phyloP scores from a whole-genome alignment of 2,888 invertebrate genomes.

The Drosophila nigricruria region DNA sequence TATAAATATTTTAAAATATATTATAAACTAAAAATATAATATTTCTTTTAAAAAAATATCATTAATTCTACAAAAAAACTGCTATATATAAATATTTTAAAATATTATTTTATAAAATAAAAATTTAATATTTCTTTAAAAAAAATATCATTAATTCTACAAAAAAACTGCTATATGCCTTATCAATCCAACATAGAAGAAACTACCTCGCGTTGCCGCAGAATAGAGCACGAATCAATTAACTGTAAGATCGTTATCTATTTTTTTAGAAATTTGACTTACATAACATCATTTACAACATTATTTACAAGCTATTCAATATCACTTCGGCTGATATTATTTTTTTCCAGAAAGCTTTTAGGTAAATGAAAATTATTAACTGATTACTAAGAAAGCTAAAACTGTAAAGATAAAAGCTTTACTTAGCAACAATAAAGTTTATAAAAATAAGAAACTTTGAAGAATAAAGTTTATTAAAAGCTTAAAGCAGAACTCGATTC shows the following conservation, averaged over 20 bases:
- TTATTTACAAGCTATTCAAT: neutral
- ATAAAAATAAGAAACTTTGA: neutral
- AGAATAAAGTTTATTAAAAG: neutral
- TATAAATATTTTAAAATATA: neutral
- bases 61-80: neutral
- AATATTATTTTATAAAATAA: neutral
- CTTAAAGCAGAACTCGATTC: neutral
- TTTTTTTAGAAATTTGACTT: neutral
- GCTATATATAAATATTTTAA: neutral
- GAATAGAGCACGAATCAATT: neutral
- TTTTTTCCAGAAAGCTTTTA: neutral
- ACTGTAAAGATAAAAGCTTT: neutral
- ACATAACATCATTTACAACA: neutral
- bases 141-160: neutral
- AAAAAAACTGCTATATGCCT: neutral
- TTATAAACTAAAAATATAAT: neutral
- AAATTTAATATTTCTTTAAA: too few species aligned
- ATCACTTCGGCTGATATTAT: neutral
- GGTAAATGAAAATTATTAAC: neutral
- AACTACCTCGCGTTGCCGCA: neutral
- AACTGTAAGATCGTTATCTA: slow-evolving; percentile 3
- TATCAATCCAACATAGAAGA: neutral
- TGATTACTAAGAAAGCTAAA: neutral
- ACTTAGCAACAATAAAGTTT: neutral
- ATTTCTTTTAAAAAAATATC: neutral